phyloP scores from a whole-genome alignment of 2,888 invertebrate genomes.

The Ctena decussata region DNA sequence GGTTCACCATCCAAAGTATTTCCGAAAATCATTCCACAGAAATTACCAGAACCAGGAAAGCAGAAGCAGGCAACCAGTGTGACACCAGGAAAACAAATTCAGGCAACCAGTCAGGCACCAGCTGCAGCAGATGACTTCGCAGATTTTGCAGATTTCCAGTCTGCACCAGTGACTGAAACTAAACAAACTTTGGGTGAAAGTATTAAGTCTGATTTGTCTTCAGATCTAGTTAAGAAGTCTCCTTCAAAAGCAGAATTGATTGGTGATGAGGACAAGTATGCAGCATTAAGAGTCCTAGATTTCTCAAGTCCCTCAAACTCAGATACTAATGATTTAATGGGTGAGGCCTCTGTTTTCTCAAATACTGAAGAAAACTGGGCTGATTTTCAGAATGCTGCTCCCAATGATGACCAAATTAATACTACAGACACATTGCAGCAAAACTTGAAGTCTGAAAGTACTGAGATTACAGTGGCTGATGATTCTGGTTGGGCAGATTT shows the following conservation, averaged over 20 bases:
- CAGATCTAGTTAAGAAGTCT: conserved; percentile 48
- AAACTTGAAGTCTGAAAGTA: background rate
- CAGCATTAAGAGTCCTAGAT: conserved; percentile 75
- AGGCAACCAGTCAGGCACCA: background rate
- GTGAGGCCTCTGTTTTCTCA: conserved; percentile 14
- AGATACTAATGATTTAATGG: conserved; percentile 3
- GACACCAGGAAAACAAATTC: background rate
- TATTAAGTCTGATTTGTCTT: background rate
- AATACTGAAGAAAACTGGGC: conserved; percentile 67
- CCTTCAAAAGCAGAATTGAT: conserved; percentile 70
- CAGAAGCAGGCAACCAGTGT: background rate
- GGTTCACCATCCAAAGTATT: conserved; percentile 19
- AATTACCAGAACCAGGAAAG: conserved; percentile 20
- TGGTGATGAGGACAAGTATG: conserved; percentile 82
- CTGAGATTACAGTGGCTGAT: conserved; percentile 15
- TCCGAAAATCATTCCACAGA: conserved; percentile 27
- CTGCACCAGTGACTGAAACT: conserved; percentile 60
- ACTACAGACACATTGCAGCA: background rate
- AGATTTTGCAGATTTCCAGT: conserved; percentile 81
- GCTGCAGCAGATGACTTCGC: conserved; percentile 65
- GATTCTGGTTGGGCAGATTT: conserved; percentile 67
- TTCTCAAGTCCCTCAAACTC: conserved; percentile 33
- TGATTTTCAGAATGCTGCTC: conserved; percentile 61
- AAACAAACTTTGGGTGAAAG: background rate
- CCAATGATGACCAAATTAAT: background rate